Evolutionary conservation across 2,888 invertebrate genomes (phyloP).

Genomic region (Crocallis elinguaria): DNA sequence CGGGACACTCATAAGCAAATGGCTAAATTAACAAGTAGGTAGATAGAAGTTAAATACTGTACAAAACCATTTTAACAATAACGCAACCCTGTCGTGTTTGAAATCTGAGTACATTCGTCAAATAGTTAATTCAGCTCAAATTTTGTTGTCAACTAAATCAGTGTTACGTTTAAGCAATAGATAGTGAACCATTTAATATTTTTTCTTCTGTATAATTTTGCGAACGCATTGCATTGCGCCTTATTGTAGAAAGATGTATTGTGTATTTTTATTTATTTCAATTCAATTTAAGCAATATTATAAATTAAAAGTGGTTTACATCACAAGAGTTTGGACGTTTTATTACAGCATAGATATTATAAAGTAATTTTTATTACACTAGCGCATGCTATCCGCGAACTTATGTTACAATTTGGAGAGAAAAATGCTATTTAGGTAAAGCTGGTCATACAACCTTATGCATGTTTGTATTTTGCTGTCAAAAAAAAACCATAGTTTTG

Average conservation of each 20-base stretch:
- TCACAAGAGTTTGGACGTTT: slow-evolving; percentile 49
- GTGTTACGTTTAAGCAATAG: slow-evolving; percentile 34
- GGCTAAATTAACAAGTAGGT: neutral
- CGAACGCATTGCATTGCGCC: slow-evolving; percentile 62
- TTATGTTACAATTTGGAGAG: too few relatives aligned
- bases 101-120: neutral
- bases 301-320: slow-evolving; percentile 76
- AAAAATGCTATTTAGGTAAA: too few relatives aligned
- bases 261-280: slow-evolving; percentile 78
- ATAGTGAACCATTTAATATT: slow-evolving; percentile 20
- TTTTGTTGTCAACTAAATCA: neutral
- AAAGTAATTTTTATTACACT: too few relatives aligned
- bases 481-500: too few relatives aligned
- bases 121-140: neutral
- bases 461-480: too few relatives aligned
- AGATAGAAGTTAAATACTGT: too few relatives aligned
- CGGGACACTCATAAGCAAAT: neutral
- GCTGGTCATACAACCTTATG: too few relatives aligned
- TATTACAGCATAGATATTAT: too few relatives aligned
- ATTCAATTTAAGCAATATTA: slow-evolving; percentile 82
- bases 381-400: too few relatives aligned
- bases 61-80: too few relatives aligned
- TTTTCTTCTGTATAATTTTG: slow-evolving; percentile 46
- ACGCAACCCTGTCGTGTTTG: neutral
- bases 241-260: slow-evolving; percentile 66